A percentile compares a stretch with the other conserved stretches of the same genome.
These are phyloP conservation scores for Elaphurus davidianus DNA, from an alignment of 2,113 vertebrate species.

Conservation along the genomic window DNA sequence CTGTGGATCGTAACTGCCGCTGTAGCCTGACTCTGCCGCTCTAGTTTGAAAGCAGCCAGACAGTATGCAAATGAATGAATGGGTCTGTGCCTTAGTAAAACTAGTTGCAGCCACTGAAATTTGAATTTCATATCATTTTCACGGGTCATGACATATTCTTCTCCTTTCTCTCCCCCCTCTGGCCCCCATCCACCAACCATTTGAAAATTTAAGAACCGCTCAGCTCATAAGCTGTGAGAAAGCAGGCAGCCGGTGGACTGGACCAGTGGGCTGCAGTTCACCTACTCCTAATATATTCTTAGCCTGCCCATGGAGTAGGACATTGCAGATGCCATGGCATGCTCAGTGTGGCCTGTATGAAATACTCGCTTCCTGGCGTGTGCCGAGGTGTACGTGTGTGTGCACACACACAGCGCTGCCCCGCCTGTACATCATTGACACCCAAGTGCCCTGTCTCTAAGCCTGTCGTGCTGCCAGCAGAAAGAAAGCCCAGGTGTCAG, in stretches of 20 bases:
- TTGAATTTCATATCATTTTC: background rate
- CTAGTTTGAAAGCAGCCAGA: background rate
- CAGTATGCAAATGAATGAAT: accelerated
- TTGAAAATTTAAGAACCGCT: background rate
- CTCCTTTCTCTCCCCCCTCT: accelerated
- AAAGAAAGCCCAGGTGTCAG: background rate
- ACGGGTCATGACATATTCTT: background rate
- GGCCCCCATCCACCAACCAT: background rate
- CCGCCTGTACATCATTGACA: accelerated
- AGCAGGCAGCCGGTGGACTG: background rate
- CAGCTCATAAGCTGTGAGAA: background rate
- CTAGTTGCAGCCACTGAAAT: background rate
- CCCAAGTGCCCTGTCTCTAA: background rate
- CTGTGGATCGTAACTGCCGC: background rate
- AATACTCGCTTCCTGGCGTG: accelerated
- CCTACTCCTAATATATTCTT: background rate
- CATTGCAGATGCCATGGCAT: accelerated
- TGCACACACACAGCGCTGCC: background rate
- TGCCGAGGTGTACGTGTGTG: accelerated
- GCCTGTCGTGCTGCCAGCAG: accelerated
- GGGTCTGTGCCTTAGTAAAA: background rate
- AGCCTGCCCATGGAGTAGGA: background rate
- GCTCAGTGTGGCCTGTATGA: accelerated
- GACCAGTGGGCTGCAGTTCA: accelerated
- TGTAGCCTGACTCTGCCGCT: accelerated